A percentile compares a stretch with the other conserved stretches of the same genome.
Conservation (phyloP, 1,140 invertebrate species). For the Bombus affinis region DNA sequence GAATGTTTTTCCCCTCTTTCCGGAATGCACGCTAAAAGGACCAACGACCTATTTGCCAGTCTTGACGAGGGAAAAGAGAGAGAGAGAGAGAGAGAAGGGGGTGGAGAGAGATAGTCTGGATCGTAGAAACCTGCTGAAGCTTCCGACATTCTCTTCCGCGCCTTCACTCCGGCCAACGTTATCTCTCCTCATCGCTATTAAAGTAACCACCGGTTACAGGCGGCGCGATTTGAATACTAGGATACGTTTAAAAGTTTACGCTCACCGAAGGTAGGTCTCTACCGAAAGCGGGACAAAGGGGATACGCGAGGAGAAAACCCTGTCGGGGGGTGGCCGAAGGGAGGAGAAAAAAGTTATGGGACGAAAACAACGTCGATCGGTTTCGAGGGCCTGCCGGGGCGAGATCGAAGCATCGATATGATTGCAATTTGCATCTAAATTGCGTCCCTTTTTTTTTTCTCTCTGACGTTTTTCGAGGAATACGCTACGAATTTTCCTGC, state of each 20-base stretch:
- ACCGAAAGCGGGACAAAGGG: not conserved
- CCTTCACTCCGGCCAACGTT: not conserved
- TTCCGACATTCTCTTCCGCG: conserved; percentile 28
- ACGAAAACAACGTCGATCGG: conserved; percentile 41
- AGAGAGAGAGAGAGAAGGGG: not conserved
- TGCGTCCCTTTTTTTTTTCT: conserved; percentile 58
- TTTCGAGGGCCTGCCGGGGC: conserved; percentile 4
- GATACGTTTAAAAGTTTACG: conserved; percentile 48
- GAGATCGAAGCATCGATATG: conserved; percentile 56
- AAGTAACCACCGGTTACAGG: conserved; percentile 46
- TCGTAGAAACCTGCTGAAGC: conserved; percentile 19
- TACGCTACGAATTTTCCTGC: conserved; percentile 26
- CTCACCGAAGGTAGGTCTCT: not conserved
- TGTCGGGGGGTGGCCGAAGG: not conserved
- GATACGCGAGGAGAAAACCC: not conserved
- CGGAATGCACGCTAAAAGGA: not conserved
- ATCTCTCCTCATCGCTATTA: conserved; percentile 44
- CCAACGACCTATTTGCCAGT: conserved; percentile 38
- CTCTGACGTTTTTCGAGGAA: conserved; percentile 4
- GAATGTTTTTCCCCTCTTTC: conserved; percentile 16
- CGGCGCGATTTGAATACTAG: conserved; percentile 42
- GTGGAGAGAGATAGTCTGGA: not conserved
- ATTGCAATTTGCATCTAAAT: conserved; percentile 69
- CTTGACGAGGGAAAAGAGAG: not conserved
- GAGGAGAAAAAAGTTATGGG: not conserved